phyloP scores from a whole-genome alignment of 2,888 invertebrate species.

The Ecliptopera silaceata region DNA sequence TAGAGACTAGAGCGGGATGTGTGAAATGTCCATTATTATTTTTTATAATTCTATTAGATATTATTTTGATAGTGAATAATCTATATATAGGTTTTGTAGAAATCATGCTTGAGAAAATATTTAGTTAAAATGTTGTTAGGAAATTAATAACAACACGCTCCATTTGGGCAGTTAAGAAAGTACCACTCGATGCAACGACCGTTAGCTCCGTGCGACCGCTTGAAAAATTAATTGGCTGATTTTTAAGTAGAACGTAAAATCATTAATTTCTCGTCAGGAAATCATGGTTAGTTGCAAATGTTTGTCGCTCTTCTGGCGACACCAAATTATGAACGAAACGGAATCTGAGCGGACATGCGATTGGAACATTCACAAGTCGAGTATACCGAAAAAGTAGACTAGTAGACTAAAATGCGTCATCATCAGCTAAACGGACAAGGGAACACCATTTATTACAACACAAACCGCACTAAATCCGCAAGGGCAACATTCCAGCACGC shows the following conservation, averaged over 20 bases:
- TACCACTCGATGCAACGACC: conserved; percentile 25
- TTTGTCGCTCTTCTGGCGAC: conserved; percentile 3
- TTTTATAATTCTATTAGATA: too few species aligned
- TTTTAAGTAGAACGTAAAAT: conserved; percentile 33
- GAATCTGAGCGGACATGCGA: neutral
- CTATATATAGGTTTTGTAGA: neutral
- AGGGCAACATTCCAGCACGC: conserved; percentile 74
- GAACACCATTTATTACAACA: conserved; percentile 55
- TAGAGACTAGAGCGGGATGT: too few species aligned
- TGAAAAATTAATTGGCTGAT: conserved; percentile 36
- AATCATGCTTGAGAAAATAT: neutral
- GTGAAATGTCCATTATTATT: too few species aligned
- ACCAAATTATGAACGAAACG: conserved; percentile 2
- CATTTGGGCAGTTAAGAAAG: conserved; percentile 31
- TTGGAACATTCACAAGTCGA: too few species aligned
- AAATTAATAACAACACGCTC: conserved; percentile 35
- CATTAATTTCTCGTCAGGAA: conserved; percentile 26
- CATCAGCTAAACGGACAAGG: conserved; percentile 41
- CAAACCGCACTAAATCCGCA: conserved; percentile 65
- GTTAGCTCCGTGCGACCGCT: conserved; percentile 40
- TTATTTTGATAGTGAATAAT: too few species aligned
- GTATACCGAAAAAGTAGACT: too few species aligned
- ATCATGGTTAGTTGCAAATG: conserved; percentile 11
- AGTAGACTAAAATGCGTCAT: conserved; percentile 1
- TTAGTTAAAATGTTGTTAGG: too few species aligned